Base-by-base conservation (phyloP, 2,888 invertebrate species). In the Amphiduros pacificus region DNA sequence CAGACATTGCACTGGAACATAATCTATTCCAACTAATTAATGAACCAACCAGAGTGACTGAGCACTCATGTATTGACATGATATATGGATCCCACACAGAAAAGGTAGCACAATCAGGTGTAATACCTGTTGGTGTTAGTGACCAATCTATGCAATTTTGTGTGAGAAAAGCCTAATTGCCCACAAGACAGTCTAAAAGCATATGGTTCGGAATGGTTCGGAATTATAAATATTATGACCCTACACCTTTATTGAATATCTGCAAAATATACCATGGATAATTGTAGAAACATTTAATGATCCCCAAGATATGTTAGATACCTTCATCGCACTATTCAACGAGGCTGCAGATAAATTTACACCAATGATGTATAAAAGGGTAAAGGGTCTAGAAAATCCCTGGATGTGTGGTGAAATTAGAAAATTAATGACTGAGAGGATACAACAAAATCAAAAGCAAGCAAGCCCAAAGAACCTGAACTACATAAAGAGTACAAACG, bases 301-400 rank as follows among this genome's bases (percentile, higher is more conserved):
- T 24, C 26, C 51, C 5, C 51, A 51, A 24, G 51, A 51, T 28
- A 51, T 51, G 51, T 17, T 51, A 51, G 26, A 51, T 51, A 27
- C 51, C 20, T 51, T 51, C 27, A 51, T 51, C 26, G 28, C 4
- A 9, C 3, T 11, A 5, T 51, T 51, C 17, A 24, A 14, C 5
- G 51, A 51, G 17, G 26, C 26, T 24, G 51, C 51, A 14, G 51
- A 51, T 24, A 14, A 6, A n/a, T 24, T n/a, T 51, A 27, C 51
- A 11, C 51, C 51, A 4, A 51, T 51, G 51, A 51, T 51, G 28
- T 27, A 51, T 27, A 24, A 51, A 26, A 51, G 26, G 24, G 26
- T 51, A 6, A 51, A 51, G 26, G 51, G 51, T 4, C 28, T 51
- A 6, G 51, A 51, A 24, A 14, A n/a, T 17, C 51, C 51, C 26